Evolutionary conservation across 2,888 invertebrate species (phyloP).

Genomic region (Sinhomidia bicolor): DNA sequence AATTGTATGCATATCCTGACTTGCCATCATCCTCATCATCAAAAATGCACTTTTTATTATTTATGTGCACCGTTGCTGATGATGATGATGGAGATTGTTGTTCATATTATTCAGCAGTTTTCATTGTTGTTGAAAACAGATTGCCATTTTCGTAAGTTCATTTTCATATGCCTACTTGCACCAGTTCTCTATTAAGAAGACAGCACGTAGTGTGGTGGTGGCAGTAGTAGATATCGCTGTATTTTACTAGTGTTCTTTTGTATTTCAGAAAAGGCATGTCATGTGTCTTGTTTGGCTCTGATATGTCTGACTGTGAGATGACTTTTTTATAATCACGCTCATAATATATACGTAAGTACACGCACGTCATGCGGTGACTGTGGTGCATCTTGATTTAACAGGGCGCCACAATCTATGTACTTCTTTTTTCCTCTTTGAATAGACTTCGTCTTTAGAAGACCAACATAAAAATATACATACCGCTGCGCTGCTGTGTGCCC

Average conservation of each 20-base stretch:
- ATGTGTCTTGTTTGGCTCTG: constrained; percentile 23
- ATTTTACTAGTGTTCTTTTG: constrained; percentile 1
- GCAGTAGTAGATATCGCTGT: background rate
- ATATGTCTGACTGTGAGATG: constrained; percentile 22
- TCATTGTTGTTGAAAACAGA: constrained; percentile 51
- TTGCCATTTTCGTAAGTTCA: constrained; percentile 31
- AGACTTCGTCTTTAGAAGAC: background rate
- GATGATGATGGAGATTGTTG: constrained; percentile 41
- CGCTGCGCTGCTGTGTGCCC: constrained; percentile 9
- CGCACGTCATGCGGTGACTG: constrained; percentile 60
- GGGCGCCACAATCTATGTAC: constrained; percentile 45
- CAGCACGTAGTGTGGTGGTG: background rate
- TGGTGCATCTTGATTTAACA: constrained; percentile 70
- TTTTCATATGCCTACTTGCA: constrained; percentile 34
- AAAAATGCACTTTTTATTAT: constrained; percentile 46
- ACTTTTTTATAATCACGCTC: constrained; percentile 39
- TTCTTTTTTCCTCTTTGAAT: constrained; percentile 8
- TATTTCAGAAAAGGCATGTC: background rate
- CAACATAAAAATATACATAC: background rate
- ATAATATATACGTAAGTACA: background rate
- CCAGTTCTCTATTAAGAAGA: background rate
- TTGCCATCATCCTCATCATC: constrained; percentile 8
- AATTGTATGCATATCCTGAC: constrained; percentile 12
- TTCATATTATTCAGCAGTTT: constrained; percentile 65
- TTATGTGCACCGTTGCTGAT: constrained; percentile 27